phyloP scores from a whole-genome alignment of 1,140 invertebrate genomes.

The Drosophila dunni region DNA sequence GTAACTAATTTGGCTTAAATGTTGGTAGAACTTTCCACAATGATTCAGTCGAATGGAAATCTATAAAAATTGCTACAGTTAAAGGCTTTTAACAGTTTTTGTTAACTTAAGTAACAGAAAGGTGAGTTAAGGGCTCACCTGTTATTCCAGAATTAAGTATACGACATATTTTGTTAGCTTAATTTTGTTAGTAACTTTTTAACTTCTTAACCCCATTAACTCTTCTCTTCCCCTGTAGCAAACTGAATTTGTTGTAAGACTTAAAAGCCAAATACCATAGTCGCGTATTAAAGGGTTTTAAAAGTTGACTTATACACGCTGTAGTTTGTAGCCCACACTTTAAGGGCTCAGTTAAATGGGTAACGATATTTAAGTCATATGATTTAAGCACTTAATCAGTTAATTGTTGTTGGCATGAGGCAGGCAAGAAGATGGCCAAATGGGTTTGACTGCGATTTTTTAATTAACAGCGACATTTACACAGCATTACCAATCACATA shows the following conservation, averaged over 20 bases:
- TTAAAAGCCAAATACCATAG: no score
- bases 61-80: conserved; percentile 9
- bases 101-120: no score
- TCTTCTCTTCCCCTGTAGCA: no score
- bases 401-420: conserved; percentile 68
- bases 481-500: conserved; percentile 67
- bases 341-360: conserved; percentile 15
- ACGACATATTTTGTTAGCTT: no score
- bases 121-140: no score
- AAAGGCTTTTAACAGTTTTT: neutral
- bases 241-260: no score
- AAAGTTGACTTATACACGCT: no score
- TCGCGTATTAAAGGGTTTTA: neutral
- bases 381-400: conserved; percentile 80
- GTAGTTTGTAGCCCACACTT: conserved; percentile 5
- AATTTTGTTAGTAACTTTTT: no score
- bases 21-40: conserved; percentile 15
- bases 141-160: no score
- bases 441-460: conserved; percentile 62
- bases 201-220: no score
- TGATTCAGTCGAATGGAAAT: neutral
- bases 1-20: conserved; percentile 24
- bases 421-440: conserved; percentile 28
- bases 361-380: conserved; percentile 59
- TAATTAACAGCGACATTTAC: conserved; percentile 81